Percentiles rank a stretch among this genome's conserved stretches.
Conservation (phyloP, 2,888 invertebrate genomes). For the Protophormia terraenovae region DNA sequence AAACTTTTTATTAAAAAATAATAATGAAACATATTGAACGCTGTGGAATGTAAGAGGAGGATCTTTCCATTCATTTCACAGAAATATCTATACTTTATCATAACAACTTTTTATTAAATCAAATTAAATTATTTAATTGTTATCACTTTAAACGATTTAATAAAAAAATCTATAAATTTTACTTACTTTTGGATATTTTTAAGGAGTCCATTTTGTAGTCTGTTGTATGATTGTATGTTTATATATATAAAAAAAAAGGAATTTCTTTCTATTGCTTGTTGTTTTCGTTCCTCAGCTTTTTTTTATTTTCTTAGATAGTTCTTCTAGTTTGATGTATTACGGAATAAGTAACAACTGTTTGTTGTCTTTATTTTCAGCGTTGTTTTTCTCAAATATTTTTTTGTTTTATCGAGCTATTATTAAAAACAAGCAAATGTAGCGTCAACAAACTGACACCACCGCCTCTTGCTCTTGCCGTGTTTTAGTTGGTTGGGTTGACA, state of each 20-base stretch:
- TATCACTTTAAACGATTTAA: no score
- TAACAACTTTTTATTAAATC: no score
- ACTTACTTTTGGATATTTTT: conserved; percentile 79
- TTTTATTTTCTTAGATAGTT: neutral
- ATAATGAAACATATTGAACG: no score
- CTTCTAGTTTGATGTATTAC: conserved; percentile 48
- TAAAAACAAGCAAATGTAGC: conserved; percentile 60
- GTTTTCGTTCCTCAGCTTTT: conserved; percentile 3
- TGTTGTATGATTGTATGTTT: conserved; percentile 19
- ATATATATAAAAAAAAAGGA: conserved; percentile 26
- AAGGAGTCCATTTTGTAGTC: conserved; percentile 78
- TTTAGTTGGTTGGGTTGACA: conserved; percentile 24
- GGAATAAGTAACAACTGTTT: conserved; percentile 61
- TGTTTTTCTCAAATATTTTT: conserved; percentile 2
- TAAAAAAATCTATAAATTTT: neutral
- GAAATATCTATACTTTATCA: no score
- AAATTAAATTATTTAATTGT: neutral
- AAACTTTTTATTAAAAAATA: no score
- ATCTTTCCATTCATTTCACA: no score
- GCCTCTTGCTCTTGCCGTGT: conserved; percentile 7
- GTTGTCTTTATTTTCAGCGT: conserved; percentile 30
- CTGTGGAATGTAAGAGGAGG: no score
- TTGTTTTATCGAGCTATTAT: conserved; percentile 57
- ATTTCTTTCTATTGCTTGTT: conserved; percentile 27
- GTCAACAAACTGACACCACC: conserved; percentile 56